Evolutionary conservation across 2,888 invertebrate species (phyloP), one percentile per base, ranked within the genome.

Genomic region (Gymnosoma rotundatum): DNA sequence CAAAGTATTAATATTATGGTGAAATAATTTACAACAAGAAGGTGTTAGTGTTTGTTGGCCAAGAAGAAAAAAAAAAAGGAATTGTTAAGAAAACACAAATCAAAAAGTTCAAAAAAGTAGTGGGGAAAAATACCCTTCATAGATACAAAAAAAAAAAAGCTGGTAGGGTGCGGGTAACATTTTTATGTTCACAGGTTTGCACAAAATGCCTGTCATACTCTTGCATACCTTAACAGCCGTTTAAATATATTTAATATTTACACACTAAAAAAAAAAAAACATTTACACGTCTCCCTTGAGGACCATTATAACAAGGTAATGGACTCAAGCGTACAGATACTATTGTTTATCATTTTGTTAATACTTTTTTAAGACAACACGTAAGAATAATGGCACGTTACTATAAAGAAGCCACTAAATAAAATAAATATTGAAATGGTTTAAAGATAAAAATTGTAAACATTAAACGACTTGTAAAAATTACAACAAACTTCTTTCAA

Each of bases 321-420:
- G 74, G 84, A 81, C 69, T 81, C 54, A 38, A 74, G 72, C 66
- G n/a, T 7, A 64, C 58, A 52, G 76, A 78, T 63, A 48, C 73
- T 78, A 74, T 72, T 78, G 81, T 84, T 81, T 84, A 84, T 78
- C 74, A 78, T 84, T 84, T 81, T 81, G 78, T 69, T 73, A 75
- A 84, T 80, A 80, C 73, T 25, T 69, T 79, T 84, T 73, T 70
- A 81, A 73, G 84, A 66, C 78, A 84, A 78, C 52, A 73, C 58
- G 60, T 54, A 78, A 36, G 63, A 69, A 84, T 80, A 78, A 78
- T 70, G 76, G 76, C 81, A 81, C 74, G 69, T 63, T 70, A 63
- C 45, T 61, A 36, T 1, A 42, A 16, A 58, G 14, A 52, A 60
- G 58, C 16, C 50, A 56, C 32, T 50, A 72, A 72, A 58, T 45